Evolutionary conservation across 2,797 vertebrate genomes (phyloP).

Genomic region (Kryptopterus vitreolus): DNA sequence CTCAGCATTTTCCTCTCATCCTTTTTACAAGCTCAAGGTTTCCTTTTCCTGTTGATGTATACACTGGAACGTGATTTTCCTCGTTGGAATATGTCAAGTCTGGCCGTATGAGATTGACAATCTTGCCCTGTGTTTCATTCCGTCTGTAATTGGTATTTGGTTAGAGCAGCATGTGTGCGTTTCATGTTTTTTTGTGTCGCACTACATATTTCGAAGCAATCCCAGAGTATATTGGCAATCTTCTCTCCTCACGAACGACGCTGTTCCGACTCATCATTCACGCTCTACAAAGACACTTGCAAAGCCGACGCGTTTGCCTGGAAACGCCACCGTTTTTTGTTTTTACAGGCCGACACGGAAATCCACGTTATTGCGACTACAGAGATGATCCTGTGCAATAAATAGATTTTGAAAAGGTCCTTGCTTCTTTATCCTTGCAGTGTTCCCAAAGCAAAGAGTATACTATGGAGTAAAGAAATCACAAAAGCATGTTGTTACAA

Average conservation of each 20-base stretch:
- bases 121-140: not conserved
- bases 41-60: not conserved
- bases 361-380: not conserved
- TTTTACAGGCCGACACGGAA: not conserved
- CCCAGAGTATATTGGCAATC: slow-evolving; percentile 10
- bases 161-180: not conserved
- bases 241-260: not conserved
- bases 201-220: not conserved
- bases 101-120: not conserved
- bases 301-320: not conserved
- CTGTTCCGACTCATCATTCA: not conserved
- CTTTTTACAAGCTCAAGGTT: slow-evolving; percentile 6
- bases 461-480: not conserved
- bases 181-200: not conserved
- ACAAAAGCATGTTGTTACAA: not conserved
- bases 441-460: not conserved
- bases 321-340: not conserved
- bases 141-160: slow-evolving; percentile 3
- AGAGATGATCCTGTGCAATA: not conserved
- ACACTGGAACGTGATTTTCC: not conserved
- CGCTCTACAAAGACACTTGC: not conserved
- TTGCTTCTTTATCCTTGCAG: not conserved
- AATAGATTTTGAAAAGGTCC: not conserved
- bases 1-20: slow-evolving; percentile 14
- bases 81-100: slow-evolving; percentile 5